Conservation (phyloP, 2,113 vertebrate genomes). For the Centrocercus urophasianus region DNA sequence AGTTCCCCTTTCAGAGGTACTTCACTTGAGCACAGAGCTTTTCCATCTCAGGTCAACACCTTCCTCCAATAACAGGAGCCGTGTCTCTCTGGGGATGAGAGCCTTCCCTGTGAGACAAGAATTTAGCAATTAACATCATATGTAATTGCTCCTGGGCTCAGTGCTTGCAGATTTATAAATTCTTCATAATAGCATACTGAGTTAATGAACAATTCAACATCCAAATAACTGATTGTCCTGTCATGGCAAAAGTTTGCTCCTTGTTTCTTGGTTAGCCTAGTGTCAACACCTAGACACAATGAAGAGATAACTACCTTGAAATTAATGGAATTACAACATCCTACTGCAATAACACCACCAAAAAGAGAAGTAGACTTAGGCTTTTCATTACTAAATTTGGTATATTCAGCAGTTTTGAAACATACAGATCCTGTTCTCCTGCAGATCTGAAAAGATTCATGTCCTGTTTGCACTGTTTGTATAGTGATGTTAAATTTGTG, state of each 20-base stretch:
- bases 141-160: background rate
- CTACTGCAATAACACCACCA: background rate
- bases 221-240: background rate
- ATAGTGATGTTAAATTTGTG: background rate
- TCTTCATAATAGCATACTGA: background rate
- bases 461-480: background rate
- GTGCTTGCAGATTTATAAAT: background rate
- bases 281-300: too few species aligned
- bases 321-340: background rate
- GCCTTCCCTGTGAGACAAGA: background rate
- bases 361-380: background rate
- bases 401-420: background rate
- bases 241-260: background rate
- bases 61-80: background rate
- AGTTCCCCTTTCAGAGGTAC: rapidly evolving
- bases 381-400: background rate
- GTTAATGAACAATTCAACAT: background rate
- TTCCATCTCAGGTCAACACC: background rate
- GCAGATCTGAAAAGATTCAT: background rate
- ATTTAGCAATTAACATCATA: background rate
- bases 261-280: background rate
- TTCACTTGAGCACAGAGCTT: background rate
- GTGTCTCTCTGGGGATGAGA: background rate
- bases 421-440: background rate
- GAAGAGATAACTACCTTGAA: background rate